Base-by-base conservation (phyloP, 2,797 vertebrate species). In the Neopelma chrysocephalum region DNA sequence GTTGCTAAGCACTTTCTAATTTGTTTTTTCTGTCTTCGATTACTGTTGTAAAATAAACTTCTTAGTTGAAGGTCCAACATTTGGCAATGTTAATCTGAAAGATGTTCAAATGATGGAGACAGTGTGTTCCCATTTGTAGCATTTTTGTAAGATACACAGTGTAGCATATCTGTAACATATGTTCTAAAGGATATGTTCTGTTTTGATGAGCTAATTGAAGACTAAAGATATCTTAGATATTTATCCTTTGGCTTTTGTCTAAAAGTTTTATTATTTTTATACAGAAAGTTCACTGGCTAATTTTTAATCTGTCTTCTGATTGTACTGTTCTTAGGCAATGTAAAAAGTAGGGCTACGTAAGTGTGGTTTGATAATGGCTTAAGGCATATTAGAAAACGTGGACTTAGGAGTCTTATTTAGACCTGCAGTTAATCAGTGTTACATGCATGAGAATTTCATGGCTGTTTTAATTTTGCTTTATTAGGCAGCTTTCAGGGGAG, bases 241-340 rank as follows among this genome's bases (percentile, higher is more conserved):
- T 97, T 98, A 98, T 97, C 97, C 97, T 98, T 98, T 96, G 96
- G 97, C 97, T 98, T 97, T 97, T 96, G 97, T 97, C 97, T 98
- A 93, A 97, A 97, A 97, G 95, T 96, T 97, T 96, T 96, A 97
- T 98, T 98, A 98, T 98, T 98, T 98, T 98, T 98, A 97, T 98
- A 98, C 66, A 31, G 23, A 98, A 98, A 96, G 96, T 97, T 96
- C 90, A 92, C 96, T 96, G 84, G 95, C 96, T 97, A 93, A 96
- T 97, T 98, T 98, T 97, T 97, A 98, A 97, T 78, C 97, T 96
- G 83, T 97, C 94, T 96, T 97, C 95, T 97, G 96, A 97, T 94
- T 95, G 75, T 97, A 86, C 88, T 93, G 58, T 89, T 89, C 65
- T 83, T 92, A 76, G 92, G 90, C 94, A 66, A 65, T 91, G 91